A percentile compares a stretch with the other conserved stretches of the same genome.
Evolutionary conservation across 2,113 vertebrate genomes (phyloP).

Genomic region (Paratilapia polleni): DNA sequence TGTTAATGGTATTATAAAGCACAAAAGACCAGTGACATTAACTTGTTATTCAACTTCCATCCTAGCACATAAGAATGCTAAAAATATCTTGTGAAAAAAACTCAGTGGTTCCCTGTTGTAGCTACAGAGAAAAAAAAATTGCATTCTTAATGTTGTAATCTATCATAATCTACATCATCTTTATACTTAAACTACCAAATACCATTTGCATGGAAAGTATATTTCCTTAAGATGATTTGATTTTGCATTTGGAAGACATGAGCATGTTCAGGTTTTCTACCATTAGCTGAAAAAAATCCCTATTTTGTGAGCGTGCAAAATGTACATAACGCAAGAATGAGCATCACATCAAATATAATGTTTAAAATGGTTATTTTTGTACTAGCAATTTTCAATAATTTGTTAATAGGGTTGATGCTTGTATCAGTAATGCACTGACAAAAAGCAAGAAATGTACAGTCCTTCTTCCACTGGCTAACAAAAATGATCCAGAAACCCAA

Average conservation of each 20-base stretch:
- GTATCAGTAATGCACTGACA: background rate
- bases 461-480: background rate
- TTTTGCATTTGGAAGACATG: background rate
- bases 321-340: background rate
- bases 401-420: background rate
- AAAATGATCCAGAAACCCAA: conserved; percentile 18
- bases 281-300: background rate
- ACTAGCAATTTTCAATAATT: background rate
- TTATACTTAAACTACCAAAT: conserved; percentile 27
- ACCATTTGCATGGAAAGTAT: background rate
- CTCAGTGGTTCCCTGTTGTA: conserved; percentile 19
- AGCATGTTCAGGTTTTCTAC: background rate
- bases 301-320: background rate
- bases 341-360: background rate
- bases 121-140: conserved; percentile 13
- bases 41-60: conserved; percentile 70
- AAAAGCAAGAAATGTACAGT: background rate
- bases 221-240: background rate
- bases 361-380: background rate
- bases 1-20: conserved; percentile 70
- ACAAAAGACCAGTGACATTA: conserved; percentile 72
- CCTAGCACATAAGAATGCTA: conserved; percentile 34
- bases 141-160: conserved; percentile 43
- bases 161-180: conserved; percentile 42
- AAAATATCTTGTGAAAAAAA: conserved; percentile 37